A percentile compares a stretch with the other conserved stretches of the same genome.
phyloP scores from a whole-genome alignment of 2,888 invertebrate species.

The Ctenicera cuprea region DNA sequence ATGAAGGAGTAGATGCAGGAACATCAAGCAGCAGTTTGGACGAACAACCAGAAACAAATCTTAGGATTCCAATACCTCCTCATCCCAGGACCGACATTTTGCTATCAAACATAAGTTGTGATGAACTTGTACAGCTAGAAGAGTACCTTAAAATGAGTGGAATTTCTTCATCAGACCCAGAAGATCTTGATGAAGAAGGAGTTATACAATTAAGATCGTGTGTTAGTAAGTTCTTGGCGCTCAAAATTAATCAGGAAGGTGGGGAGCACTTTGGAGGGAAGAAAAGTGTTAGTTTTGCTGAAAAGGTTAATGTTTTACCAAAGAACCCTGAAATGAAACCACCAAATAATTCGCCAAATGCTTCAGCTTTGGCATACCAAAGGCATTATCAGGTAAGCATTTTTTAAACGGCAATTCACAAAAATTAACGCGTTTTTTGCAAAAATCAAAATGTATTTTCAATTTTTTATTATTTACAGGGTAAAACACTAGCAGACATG shows the following conservation, averaged over 20 bases:
- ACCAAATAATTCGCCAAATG: slow-evolving; percentile 86
- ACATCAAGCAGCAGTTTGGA: slow-evolving; percentile 77
- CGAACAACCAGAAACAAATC: slow-evolving; percentile 73
- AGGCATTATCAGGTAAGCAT: slow-evolving; percentile 76
- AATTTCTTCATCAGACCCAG: slow-evolving; percentile 81
- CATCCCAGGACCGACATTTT: slow-evolving; percentile 61
- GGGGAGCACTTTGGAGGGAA: slow-evolving; percentile 78
- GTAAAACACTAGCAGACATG: slow-evolving; percentile 77
- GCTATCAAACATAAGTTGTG: slow-evolving; percentile 75
- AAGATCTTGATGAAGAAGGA: slow-evolving; percentile 82
- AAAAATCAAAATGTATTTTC: neutral
- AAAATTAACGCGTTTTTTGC: neutral
- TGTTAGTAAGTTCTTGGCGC: slow-evolving; percentile 82
- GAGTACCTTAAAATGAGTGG: slow-evolving; percentile 83
- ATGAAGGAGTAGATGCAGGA: slow-evolving; percentile 77
- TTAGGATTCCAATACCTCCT: slow-evolving; percentile 71
- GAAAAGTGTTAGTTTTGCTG: slow-evolving; percentile 87
- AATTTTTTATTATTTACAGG: slow-evolving; percentile 65
- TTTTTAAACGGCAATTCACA: too few relatives aligned
- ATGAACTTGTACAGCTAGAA: slow-evolving; percentile 80
- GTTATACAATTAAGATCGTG: slow-evolving; percentile 82
- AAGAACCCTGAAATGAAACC: slow-evolving; percentile 72
- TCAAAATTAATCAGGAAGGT: slow-evolving; percentile 82
- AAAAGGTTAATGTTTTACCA: slow-evolving; percentile 76
- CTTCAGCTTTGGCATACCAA: slow-evolving; percentile 78